Evolutionary conservation across 1,140 invertebrate genomes (phyloP).

Genomic region (Danaus plexippus): DNA sequence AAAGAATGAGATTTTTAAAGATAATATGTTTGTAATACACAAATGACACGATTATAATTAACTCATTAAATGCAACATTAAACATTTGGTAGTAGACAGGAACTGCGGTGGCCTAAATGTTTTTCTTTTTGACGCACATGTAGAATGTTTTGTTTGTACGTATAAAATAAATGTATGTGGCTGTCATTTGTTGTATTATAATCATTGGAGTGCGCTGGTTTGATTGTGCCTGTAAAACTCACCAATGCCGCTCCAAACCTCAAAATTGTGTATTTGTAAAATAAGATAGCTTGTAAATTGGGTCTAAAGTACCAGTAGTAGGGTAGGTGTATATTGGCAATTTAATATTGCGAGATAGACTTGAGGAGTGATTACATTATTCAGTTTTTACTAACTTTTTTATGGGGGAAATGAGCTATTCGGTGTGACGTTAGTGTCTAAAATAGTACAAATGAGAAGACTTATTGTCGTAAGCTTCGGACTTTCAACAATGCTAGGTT

Average conservation of each 20-base stretch:
- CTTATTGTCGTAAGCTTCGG: conserved; percentile 71
- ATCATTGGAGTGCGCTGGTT: conserved; percentile 63
- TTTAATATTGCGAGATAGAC: conserved; percentile 45
- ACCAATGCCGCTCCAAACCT: conserved; percentile 70
- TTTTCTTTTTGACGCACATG: no score
- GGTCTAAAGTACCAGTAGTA: conserved; percentile 52
- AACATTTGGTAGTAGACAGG: not conserved
- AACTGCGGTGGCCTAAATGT: conserved; percentile 8
- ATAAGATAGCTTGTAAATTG: conserved; percentile 55
- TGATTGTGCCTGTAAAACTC: conserved; percentile 69
- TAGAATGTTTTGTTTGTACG: no score
- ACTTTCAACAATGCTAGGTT: conserved; percentile 72
- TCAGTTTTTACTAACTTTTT: conserved; percentile 64
- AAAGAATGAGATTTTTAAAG: conserved; percentile 43
- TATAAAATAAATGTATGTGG: no score
- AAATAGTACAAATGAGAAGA: conserved; percentile 75
- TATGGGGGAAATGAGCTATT: conserved; percentile 64
- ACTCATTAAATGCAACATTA: conserved; percentile 1
- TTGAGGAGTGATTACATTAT: conserved; percentile 70
- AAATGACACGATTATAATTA: conserved; percentile 19
- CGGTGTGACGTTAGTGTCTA: conserved; percentile 70
- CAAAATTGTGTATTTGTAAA: conserved; percentile 67
- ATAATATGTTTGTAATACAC: conserved; percentile 50
- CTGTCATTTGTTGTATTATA: conserved; percentile 51
- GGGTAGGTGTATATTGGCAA: conserved; percentile 51